Evolutionary conservation across 2,888 invertebrate species (phyloP).

Genomic region (Exephanes ischioxanthus): DNA sequence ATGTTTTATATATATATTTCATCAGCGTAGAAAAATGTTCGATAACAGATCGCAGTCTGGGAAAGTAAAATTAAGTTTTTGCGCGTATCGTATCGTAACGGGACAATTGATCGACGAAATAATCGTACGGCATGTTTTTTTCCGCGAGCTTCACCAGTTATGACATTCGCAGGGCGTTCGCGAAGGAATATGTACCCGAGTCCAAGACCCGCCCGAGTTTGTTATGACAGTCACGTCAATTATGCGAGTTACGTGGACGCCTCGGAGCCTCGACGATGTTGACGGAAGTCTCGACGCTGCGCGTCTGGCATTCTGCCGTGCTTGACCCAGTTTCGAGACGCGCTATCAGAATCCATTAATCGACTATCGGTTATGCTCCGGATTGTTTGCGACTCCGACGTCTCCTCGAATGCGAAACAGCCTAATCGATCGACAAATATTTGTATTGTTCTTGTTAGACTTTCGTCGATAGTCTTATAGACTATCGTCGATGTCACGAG

Average conservation of each 20-base stretch:
- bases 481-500: no score
- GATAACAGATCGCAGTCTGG: no score
- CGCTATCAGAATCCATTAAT: constrained; percentile 25
- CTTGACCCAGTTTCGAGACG: constrained; percentile 26
- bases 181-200: not conserved
- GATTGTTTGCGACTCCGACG: not conserved
- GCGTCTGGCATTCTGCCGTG: not conserved
- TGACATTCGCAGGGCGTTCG: not conserved
- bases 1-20: no score
- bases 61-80: no score
- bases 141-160: not conserved
- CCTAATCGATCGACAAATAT: constrained; percentile 32
- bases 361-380: not conserved
- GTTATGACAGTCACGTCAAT: constrained; percentile 32
- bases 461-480: no score
- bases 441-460: not conserved
- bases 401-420: not conserved
- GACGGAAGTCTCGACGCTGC: constrained; percentile 18
- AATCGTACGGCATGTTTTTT: not conserved
- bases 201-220: not conserved
- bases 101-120: not conserved
- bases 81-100: no score
- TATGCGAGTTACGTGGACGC: constrained; percentile 30
- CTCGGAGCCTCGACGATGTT: constrained; percentile 18
- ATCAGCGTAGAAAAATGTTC: no score